These are phyloP conservation scores for Lindbergichthys nudifrons DNA, from an alignment of 2,797 vertebrate genomes.

Conservation along the genomic window DNA sequence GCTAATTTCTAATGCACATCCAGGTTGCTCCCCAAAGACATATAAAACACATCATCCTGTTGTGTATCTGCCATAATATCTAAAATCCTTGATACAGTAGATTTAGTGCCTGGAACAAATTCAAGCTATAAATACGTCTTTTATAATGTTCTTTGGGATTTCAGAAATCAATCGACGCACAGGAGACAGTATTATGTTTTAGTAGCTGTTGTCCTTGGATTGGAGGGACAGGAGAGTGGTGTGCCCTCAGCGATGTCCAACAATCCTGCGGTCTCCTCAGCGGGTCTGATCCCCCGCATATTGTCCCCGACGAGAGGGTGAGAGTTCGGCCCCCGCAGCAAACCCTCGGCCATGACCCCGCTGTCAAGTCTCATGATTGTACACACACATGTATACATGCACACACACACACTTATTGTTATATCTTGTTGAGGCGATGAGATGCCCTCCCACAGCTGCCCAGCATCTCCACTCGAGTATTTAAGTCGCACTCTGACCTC, in stretches of 20 bases:
- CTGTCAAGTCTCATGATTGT: conserved; percentile 63
- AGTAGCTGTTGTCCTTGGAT: conserved; percentile 77
- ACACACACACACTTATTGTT: conserved; percentile 32
- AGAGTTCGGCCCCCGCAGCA: conserved; percentile 33
- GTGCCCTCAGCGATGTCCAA: conserved; percentile 61
- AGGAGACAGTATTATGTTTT: conserved; percentile 66
- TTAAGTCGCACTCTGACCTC: conserved; percentile 73
- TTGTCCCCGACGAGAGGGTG: conserved; percentile 64
- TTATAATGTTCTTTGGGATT: conserved; percentile 18
- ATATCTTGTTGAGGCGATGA: conserved; percentile 12
- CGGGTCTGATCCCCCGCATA: conserved; percentile 63
- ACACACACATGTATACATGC: not conserved
- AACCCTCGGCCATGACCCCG: conserved; percentile 55
- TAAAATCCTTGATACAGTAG: not conserved
- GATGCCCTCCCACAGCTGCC: conserved; percentile 36
- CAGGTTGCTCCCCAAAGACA: not conserved
- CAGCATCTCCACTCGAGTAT: conserved; percentile 46
- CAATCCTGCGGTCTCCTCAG: conserved; percentile 79
- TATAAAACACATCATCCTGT: not conserved
- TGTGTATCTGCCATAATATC: conserved; percentile 6
- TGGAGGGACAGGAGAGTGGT: conserved; percentile 62
- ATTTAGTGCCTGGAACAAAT: conserved; percentile 21
- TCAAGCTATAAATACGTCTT: conserved; percentile 23
- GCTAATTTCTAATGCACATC: not conserved
- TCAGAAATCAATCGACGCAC: conserved; percentile 38